These are phyloP conservation scores for Hyperoplus lanceolatus DNA, from an alignment of 2,797 vertebrate species.

Conservation along the genomic window DNA sequence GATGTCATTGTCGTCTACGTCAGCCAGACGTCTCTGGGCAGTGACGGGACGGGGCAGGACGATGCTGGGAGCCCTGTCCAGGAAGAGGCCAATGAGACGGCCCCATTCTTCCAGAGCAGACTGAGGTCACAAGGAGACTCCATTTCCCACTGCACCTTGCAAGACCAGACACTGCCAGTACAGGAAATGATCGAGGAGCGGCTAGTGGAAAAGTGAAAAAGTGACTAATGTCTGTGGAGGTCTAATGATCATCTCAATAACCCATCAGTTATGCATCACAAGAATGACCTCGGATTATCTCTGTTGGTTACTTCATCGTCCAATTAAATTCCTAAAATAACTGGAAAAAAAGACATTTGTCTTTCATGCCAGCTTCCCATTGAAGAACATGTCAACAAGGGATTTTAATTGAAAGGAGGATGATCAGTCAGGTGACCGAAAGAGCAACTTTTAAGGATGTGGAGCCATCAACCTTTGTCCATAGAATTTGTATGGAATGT, in stretches of 20 bases:
- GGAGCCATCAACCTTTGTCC: neutral
- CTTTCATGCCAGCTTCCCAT: neutral
- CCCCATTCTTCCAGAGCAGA: conserved; percentile 80
- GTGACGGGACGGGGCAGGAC: conserved; percentile 69
- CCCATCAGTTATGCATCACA: conserved; percentile 8
- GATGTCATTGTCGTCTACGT: conserved; percentile 98
- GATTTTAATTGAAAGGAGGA: neutral
- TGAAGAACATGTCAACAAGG: neutral
- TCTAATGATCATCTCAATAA: conserved; percentile 22
- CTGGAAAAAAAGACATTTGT: neutral
- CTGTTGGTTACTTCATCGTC: conserved; percentile 15
- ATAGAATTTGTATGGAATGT: neutral
- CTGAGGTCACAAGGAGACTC: conserved; percentile 56
- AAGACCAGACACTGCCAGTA: conserved; percentile 78
- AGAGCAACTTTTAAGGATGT: neutral
- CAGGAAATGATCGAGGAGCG: conserved; percentile 77
- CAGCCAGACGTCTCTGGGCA: conserved; percentile 91
- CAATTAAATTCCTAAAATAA: neutral
- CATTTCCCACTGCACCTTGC: conserved; percentile 51
- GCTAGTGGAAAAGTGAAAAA: conserved; percentile 65
- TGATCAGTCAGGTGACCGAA: neutral
- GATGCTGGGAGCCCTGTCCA: conserved; percentile 91
- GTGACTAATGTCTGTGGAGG: conserved; percentile 14
- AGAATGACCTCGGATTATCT: conserved; percentile 4
- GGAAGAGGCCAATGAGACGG: conserved; percentile 90